These are phyloP conservation scores for Crematogaster levior DNA, from an alignment of 2,888 invertebrate species.

Conservation along the genomic window DNA sequence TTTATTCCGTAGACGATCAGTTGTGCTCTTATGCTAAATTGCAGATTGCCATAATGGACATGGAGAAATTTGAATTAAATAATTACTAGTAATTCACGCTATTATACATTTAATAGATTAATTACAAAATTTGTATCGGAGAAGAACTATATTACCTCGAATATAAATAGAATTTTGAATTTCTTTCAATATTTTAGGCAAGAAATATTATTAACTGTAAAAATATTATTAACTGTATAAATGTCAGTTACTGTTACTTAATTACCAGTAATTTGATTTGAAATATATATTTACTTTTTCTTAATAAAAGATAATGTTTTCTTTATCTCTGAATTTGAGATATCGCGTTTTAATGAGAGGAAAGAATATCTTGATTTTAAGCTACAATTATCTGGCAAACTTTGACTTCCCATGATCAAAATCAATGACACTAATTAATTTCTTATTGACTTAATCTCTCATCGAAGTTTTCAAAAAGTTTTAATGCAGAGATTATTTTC, in stretches of 20 bases:
- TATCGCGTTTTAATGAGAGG: not conserved
- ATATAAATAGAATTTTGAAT: not conserved
- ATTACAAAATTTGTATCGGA: not conserved
- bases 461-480: not conserved
- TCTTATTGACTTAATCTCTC: not conserved
- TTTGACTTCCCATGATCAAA: not conserved
- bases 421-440: not conserved
- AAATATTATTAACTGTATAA: too few relatives aligned
- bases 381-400: conserved; percentile 1
- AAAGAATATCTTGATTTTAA: not conserved
- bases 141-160: not conserved
- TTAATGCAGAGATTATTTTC: not conserved
- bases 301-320: not conserved
- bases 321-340: not conserved
- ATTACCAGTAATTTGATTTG: not conserved
- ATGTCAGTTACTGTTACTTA: not conserved
- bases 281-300: not conserved
- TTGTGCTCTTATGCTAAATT: conserved; percentile 7
- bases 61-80: not conserved
- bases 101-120: not conserved
- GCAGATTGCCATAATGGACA: not conserved
- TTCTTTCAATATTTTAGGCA: not conserved
- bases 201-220: too few relatives aligned
- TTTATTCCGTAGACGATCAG: conserved; percentile 27
- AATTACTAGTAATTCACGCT: conserved; percentile 3